Base-by-base conservation (phyloP, 2,113 vertebrate genomes). In the Octodon degus region DNA sequence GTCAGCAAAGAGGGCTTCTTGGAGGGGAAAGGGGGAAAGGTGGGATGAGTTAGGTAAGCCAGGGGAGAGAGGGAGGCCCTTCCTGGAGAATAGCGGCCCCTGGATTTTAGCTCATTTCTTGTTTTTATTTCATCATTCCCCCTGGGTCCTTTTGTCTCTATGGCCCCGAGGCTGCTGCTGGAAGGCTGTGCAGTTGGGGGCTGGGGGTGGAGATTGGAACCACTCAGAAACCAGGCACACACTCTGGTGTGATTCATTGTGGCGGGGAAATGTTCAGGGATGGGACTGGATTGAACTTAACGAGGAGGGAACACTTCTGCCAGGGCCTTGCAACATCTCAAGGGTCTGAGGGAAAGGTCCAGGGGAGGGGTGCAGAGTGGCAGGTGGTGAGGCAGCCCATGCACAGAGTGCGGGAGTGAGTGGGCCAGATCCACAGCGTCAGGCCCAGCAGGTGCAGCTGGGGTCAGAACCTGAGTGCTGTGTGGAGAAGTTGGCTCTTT, bases 1-100 rank as follows among this genome's bases (percentile, higher is more conserved):
- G 55, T 17, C 55, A 58, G 55, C 50, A n/a, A 40, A 40, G 60
- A 80, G 65, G 94, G 32, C 95, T 88, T 96, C 53, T 50, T 82
- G 53, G 76, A 93, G 30, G 92, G 43, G 10, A 76, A 89, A 58
- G 92, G 30, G 92, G 43, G 5, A 76, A 91, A 58, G 34, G 70
- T 65, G 65, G 27, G 32, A 67, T 43, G 40, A 30, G 3, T 83
- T 67, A 20, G 53, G 17, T 85, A n/a, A 70, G 53, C 53, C 27
- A 40, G 37, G 60, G 17, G 10, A 25, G 40, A 58, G 77, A n/a
- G 34, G 17, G 76, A 79, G 20, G 7, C 14, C n/a, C 90, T 55
- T 77, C 67, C 62, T 62, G 7, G 63, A n/a, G 40, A 80, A 47
- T 55, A 34, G 62, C 67, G 86, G 72, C 40, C 30, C 63, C 82